These are phyloP conservation scores for Orius insidiosus DNA, from an alignment of 1,140 invertebrate genomes.

Conservation along the genomic window DNA sequence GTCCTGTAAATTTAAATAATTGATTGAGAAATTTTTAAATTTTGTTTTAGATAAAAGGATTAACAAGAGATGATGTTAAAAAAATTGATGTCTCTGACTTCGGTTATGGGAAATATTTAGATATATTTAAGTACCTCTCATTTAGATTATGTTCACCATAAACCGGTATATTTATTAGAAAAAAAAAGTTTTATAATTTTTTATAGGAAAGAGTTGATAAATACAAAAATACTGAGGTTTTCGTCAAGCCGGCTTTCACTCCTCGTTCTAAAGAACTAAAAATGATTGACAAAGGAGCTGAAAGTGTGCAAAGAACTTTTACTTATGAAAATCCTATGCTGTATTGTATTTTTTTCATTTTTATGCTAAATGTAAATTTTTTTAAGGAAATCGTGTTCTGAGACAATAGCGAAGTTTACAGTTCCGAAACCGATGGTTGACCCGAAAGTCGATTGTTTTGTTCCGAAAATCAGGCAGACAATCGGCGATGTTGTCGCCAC, in stretches of 20 bases:
- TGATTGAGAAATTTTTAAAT: not conserved
- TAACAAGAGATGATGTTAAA: not conserved
- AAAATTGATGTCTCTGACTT: constrained; percentile 1
- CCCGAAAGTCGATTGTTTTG: not conserved
- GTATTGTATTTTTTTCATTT: not conserved
- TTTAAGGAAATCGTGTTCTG: too few species aligned
- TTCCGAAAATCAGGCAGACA: not conserved
- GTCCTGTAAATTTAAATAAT: too few species aligned
- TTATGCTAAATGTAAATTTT: not conserved
- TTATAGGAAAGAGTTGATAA: too few species aligned
- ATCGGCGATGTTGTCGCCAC: not conserved
- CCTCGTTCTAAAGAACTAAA: not conserved
- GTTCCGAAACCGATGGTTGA: not conserved
- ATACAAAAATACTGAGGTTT: not conserved
- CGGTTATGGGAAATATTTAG: constrained; percentile 2
- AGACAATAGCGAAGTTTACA: not conserved
- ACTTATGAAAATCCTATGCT: not conserved
- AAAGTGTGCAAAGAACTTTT: not conserved
- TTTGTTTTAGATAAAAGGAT: not conserved
- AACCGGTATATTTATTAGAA: not conserved
- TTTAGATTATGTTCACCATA: not conserved
- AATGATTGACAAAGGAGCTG: not conserved
- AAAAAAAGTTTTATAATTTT: too few species aligned
- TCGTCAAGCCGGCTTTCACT: not conserved
- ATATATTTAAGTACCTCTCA: not conserved